Evolutionary conservation across 2,797 vertebrate genomes (phyloP).

Genomic region (Aeoliscus strigatus): DNA sequence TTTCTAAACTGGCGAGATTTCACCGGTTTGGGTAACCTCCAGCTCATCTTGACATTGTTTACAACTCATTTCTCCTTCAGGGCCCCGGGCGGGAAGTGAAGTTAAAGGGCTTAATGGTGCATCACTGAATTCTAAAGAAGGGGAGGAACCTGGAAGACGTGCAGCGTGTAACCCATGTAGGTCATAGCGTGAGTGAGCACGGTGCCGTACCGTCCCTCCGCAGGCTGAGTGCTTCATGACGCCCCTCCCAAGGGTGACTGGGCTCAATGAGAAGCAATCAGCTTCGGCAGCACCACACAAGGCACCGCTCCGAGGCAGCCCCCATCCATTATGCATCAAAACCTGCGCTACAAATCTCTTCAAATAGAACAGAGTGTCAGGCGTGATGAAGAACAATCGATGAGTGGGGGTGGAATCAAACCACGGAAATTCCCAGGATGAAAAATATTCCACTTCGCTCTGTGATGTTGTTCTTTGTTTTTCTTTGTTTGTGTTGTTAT

Average conservation of each 20-base stretch:
- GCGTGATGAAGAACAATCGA: constrained; percentile 69
- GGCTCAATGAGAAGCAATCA: constrained; percentile 72
- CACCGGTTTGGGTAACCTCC: constrained; percentile 16
- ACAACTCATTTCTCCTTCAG: constrained; percentile 21
- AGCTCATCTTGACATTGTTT: constrained; percentile 29
- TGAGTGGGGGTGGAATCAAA: constrained; percentile 50
- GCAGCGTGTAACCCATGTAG: constrained; percentile 36
- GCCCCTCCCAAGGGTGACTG: constrained; percentile 49
- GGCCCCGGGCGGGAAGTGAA: constrained; percentile 5
- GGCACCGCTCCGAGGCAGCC: constrained; percentile 51
- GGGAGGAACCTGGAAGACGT: constrained; percentile 1
- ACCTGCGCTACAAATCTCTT: constrained; percentile 58
- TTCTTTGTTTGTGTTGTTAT: constrained; percentile 65
- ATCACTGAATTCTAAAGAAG: constrained; percentile 17
- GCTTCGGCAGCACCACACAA: constrained; percentile 48
- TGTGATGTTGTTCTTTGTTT: constrained; percentile 56
- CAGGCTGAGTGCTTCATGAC: constrained; percentile 48
- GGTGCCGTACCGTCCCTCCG: constrained; percentile 36
- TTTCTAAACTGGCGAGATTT: constrained; percentile 39
- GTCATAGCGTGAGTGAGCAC: constrained; percentile 44
- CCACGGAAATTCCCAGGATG: constrained; percentile 54
- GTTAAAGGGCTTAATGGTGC: constrained; percentile 12
- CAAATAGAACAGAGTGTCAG: constrained; percentile 69
- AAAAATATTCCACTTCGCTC: constrained; percentile 57
- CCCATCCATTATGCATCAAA: constrained; percentile 73